These are phyloP conservation scores for Illadopsis cleaveri DNA, from an alignment of 2,113 vertebrate species.

Conservation along the genomic window DNA sequence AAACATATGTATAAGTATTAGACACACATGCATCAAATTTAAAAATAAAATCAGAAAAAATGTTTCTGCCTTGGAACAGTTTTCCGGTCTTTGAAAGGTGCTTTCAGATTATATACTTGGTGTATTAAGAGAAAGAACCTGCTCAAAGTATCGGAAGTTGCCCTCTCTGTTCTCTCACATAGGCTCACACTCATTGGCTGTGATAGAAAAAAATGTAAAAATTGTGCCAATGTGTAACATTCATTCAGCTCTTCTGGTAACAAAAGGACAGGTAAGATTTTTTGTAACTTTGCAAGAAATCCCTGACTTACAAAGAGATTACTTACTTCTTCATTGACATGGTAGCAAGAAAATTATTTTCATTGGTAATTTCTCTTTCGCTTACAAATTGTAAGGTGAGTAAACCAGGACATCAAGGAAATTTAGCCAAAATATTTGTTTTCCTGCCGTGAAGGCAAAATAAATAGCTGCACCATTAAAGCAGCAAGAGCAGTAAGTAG, in stretches of 20 bases:
- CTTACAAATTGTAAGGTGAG: not conserved
- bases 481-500: not conserved
- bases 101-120: not conserved
- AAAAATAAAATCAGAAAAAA: not conserved
- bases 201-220: not conserved
- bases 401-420: not conserved
- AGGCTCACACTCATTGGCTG: accelerated
- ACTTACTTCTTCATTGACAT: not conserved
- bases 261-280: not conserved
- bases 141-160: not conserved
- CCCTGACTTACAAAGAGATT: conserved; percentile 6
- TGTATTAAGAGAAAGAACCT: not conserved
- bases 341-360: not conserved
- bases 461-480: conserved; percentile 17
- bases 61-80: not conserved
- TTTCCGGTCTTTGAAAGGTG: not conserved
- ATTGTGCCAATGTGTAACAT: not conserved
- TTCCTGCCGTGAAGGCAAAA: not conserved
- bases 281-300: not conserved
- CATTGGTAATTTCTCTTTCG: not conserved
- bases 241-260: not conserved
- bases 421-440: conserved; percentile 44
- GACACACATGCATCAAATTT: not conserved
- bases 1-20: not conserved
- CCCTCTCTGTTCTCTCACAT: not conserved